A percentile compares a stretch with the other conserved stretches of the same genome.
Evolutionary conservation across 2,797 vertebrate genomes (phyloP).

Genomic region (Morelia viridis): DNA sequence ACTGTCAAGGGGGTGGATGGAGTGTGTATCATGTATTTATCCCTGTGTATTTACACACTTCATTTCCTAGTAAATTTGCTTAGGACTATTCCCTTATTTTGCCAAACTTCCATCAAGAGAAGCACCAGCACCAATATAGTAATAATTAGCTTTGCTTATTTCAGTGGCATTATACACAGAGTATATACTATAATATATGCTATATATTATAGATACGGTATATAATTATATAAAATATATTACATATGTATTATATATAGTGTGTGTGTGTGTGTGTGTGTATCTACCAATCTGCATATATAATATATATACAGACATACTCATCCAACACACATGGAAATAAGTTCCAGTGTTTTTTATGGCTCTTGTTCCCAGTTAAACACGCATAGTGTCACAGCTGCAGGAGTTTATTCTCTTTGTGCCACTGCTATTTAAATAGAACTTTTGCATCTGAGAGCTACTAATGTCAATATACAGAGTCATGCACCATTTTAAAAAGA

Average conservation of each 20-base stretch:
- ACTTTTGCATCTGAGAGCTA: neutral
- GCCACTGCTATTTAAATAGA: neutral
- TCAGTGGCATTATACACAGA: neutral
- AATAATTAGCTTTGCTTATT: neutral
- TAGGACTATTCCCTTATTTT: neutral
- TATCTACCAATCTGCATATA: no score
- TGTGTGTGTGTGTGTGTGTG: no score
- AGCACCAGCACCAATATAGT: neutral
- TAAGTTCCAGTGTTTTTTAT: neutral
- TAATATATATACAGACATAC: neutral
- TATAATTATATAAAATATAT: no score
- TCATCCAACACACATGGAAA: neutral
- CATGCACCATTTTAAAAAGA: neutral
- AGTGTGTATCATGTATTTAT: neutral
- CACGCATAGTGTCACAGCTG: neutral
- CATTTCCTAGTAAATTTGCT: neutral
- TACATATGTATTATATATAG: no score
- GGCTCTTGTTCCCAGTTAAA: neutral
- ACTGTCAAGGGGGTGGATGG: no score
- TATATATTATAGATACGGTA: no score
- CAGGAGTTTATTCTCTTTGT: neutral
- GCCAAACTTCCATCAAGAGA: no score
- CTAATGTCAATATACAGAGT: neutral
- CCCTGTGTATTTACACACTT: neutral
- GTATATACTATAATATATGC: no score